phyloP scores from a whole-genome alignment of 1,140 invertebrate species.

The Cyclargus thomasi region DNA sequence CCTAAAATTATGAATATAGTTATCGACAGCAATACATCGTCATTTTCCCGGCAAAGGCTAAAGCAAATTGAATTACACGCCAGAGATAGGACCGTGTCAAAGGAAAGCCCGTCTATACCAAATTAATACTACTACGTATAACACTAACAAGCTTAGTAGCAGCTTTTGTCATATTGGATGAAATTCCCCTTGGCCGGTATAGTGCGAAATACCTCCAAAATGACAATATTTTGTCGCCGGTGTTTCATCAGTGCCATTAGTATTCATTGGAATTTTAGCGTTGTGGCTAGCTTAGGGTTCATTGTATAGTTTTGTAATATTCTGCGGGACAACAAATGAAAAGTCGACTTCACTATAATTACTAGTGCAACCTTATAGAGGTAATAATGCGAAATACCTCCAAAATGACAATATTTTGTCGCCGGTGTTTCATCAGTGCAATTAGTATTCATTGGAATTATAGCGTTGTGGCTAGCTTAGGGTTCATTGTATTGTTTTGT shows the following conservation, averaged over 20 bases:
- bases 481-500: neutral
- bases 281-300: neutral
- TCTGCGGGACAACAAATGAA: neutral
- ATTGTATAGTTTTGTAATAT: neutral
- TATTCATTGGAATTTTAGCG: neutral
- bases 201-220: neutral
- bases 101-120: conserved; percentile 27
- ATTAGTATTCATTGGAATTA: neutral
- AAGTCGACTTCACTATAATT: too few species aligned
- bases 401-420: neutral
- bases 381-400: conserved; percentile 2
- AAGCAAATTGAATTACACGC: conserved; percentile 62
- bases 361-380: too few species aligned
- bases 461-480: neutral
- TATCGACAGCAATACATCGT: conserved; percentile 48
- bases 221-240: neutral
- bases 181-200: neutral
- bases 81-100: conserved; percentile 49
- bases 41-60: conserved; percentile 57
- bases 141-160: conserved; percentile 13
- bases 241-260: neutral
- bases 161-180: conserved; percentile 4
- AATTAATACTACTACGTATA: conserved; percentile 14
- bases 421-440: neutral
- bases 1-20: conserved; percentile 59